phyloP scores from a whole-genome alignment of 1,140 invertebrate genomes.

The Thaumatotibia leucotreta region DNA sequence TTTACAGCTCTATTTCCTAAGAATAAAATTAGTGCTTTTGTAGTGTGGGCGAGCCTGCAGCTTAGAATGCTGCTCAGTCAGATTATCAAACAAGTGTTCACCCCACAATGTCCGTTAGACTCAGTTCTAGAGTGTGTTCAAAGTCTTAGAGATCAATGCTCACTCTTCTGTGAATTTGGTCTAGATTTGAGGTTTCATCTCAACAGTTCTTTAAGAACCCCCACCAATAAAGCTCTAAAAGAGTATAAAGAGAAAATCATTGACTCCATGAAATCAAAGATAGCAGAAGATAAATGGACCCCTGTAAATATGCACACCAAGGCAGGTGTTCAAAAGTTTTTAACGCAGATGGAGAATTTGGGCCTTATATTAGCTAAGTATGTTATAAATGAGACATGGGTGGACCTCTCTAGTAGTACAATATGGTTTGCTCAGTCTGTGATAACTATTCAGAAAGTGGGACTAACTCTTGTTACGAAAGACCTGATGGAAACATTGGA shows the following conservation, averaged over 20 bases:
- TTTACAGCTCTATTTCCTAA: slow-evolving; percentile 89
- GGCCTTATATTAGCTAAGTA: slow-evolving; percentile 74
- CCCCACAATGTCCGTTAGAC: slow-evolving; percentile 89
- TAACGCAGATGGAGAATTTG: slow-evolving; percentile 72
- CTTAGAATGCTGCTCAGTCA: slow-evolving; percentile 88
- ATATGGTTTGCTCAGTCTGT: slow-evolving; percentile 74
- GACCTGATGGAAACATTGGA: slow-evolving; percentile 74
- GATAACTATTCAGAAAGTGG: slow-evolving; percentile 68
- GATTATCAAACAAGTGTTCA: slow-evolving; percentile 94
- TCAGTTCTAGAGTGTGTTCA: slow-evolving; percentile 92
- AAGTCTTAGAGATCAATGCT: slow-evolving; percentile 85
- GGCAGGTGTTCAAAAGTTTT: slow-evolving; percentile 67
- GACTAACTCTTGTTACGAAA: slow-evolving; percentile 68
- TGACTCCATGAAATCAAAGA: slow-evolving; percentile 70
- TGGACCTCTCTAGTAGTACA: slow-evolving; percentile 74
- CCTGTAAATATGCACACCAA: slow-evolving; percentile 75
- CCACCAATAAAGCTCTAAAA: slow-evolving; percentile 72
- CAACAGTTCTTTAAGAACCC: slow-evolving; percentile 85
- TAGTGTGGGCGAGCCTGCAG: slow-evolving; percentile 94
- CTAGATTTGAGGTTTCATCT: slow-evolving; percentile 87
- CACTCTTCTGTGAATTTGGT: slow-evolving; percentile 77
- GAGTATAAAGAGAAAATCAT: slow-evolving; percentile 72
- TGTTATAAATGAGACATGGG: slow-evolving; percentile 75
- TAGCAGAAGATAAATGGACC: slow-evolving; percentile 74
- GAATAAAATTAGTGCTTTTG: slow-evolving; percentile 87